Evolutionary conservation across 2,113 vertebrate species (phyloP).

Genomic region (Rattus rattus): DNA sequence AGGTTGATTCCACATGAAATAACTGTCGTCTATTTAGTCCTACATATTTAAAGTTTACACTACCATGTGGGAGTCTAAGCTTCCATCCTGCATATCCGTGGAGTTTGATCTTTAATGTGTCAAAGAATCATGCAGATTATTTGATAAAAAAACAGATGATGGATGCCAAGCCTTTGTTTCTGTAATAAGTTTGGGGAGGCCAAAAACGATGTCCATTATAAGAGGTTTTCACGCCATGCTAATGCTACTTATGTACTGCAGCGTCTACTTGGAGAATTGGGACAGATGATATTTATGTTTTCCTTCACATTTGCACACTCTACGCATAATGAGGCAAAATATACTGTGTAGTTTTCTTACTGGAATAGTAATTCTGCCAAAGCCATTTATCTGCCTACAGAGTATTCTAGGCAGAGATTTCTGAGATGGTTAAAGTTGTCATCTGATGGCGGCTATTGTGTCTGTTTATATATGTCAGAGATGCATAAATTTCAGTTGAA

Average conservation of each 20-base stretch:
- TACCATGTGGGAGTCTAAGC: too few species aligned
- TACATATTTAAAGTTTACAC: neutral
- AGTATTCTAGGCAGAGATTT: conserved; percentile 72
- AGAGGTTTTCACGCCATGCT: neutral
- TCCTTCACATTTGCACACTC: conserved; percentile 13
- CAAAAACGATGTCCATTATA: neutral
- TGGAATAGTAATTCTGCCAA: conserved; percentile 65
- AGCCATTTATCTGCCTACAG: conserved; percentile 69
- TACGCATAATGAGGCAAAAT: conserved; percentile 42
- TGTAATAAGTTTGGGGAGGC: neutral
- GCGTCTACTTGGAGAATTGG: neutral
- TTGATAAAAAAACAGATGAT: neutral
- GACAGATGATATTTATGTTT: conserved; percentile 23
- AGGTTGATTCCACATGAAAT: neutral
- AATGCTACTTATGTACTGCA: neutral
- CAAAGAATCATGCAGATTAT: neutral
- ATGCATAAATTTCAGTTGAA: conserved; percentile 80
- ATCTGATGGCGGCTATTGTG: conserved; percentile 76
- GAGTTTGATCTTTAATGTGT: neutral
- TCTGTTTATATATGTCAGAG: conserved; percentile 81
- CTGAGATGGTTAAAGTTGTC: conserved; percentile 72
- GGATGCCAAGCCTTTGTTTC: neutral
- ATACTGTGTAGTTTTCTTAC: conserved; percentile 44
- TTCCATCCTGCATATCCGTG: neutral
- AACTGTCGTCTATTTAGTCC: neutral